Base-by-base conservation (phyloP, 2,888 invertebrate genomes). In the Actias luna region DNA sequence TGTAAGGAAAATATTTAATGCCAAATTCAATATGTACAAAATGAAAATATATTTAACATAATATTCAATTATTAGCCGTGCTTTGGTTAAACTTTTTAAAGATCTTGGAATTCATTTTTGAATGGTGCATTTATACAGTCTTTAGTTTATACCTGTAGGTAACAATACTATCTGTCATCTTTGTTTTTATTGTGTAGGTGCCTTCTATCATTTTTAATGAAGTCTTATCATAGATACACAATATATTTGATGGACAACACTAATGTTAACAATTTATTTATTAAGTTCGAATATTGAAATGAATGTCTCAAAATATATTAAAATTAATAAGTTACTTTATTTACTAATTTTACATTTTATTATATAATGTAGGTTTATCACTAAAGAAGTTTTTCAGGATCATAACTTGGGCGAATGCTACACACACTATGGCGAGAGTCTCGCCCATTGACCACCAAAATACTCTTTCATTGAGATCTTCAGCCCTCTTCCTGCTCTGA, bases 391-490 rank as follows among this genome's bases (percentile, higher is more conserved):
- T 98, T 82, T 97, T 96, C 63, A 99, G 92, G 65, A 99, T 94
- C 82, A 98, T 93, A 59, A 99, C 98, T 93, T 99, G 99, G 33
- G 96, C 95, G 61, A 99, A 93, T n/a, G 97, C 96, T 59, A 98
- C 97, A 63, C 96, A 81, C 18, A 99, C 91, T 70, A 99, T 95
- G 42, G 97, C 96, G 4, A 96, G 77, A 14, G 98, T 97, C 87
- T 99, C 98, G 71, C 97, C 94, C 55, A 97, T 90, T 0, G 99
- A 98, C 99, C 99, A 99, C 93, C 95, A 95, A 80, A 98, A 94
- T 10, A 99, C 99, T 75, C 97, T 94, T 83, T 98, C 98, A 78
- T 99, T 99, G 62, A 99, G 93, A 83, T 99, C 98, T 89, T 99
- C 99, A 0, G 99, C 99, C 65, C 99, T 94, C 80, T 98, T 98